A percentile compares a stretch with the other conserved stretches of the same genome.
phyloP scores from a whole-genome alignment of 2,113 vertebrate genomes.

The Dasypus novemcinctus region DNA sequence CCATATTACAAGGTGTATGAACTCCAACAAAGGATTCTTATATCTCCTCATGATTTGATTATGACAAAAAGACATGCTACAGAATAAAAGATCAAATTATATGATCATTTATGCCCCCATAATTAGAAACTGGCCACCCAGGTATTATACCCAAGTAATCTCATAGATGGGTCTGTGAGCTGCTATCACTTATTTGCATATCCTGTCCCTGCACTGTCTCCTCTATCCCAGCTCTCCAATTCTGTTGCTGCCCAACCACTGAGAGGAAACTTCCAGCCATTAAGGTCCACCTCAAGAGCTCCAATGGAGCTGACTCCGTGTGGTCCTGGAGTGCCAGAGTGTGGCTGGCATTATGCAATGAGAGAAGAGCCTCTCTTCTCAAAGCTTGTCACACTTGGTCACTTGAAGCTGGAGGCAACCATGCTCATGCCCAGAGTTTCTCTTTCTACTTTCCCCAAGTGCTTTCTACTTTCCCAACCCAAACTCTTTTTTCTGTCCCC shows the following conservation, averaged over 20 bases:
- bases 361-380: background rate
- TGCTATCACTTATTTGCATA: background rate
- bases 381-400: background rate
- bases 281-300: background rate
- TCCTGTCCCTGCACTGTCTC: background rate
- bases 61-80: background rate
- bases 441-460: background rate
- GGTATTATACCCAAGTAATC: background rate
- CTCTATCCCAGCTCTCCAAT: background rate
- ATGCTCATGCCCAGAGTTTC: background rate
- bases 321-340: background rate
- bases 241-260: background rate
- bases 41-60: background rate
- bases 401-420: background rate
- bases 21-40: background rate
- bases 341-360: rapidly evolving
- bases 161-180: background rate
- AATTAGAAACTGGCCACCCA: background rate
- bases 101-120: background rate
- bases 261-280: too few relatives aligned
- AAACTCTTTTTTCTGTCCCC: background rate
- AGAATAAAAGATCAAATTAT: background rate
- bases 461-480: background rate
- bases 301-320: rapidly evolving
- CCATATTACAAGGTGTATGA: background rate